phyloP scores from a whole-genome alignment of 2,113 vertebrate genomes.

The Trogon melanurus region DNA sequence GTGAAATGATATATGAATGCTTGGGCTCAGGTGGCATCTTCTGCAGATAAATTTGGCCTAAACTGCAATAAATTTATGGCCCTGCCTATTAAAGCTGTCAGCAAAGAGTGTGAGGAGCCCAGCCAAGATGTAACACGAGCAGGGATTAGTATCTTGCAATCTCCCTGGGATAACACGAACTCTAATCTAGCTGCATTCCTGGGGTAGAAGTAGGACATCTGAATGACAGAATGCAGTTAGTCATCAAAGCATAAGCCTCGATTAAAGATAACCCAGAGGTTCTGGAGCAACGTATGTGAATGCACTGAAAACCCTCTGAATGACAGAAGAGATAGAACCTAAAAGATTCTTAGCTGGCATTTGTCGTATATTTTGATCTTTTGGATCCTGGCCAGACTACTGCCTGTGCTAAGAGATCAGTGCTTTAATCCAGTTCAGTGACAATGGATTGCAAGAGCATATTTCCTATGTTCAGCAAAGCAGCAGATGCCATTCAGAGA shows the following conservation, averaged over 20 bases:
- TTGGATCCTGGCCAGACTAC: not conserved
- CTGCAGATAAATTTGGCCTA: constrained; percentile 22
- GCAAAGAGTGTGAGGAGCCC: not conserved
- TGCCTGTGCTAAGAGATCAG: not conserved
- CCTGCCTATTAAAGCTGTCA: constrained; percentile 28
- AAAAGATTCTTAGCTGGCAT: not conserved
- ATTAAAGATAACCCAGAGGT: not conserved
- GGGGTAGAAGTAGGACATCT: constrained; percentile 7
- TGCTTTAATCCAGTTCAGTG: not conserved
- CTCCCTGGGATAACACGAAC: constrained; percentile 17
- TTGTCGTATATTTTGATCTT: not conserved
- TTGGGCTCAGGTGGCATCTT: constrained; percentile 47
- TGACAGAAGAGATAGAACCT: not conserved
- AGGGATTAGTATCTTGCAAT: not conserved
- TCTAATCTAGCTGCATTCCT: constrained; percentile 31
- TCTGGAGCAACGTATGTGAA: not conserved
- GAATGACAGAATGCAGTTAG: not conserved
- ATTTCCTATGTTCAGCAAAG: not conserved
- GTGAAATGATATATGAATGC: not conserved
- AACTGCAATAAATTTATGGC: constrained; percentile 11
- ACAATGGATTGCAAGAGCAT: not conserved
- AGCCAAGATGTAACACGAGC: constrained; percentile 27
- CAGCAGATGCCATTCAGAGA: not conserved
- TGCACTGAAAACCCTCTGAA: not conserved
- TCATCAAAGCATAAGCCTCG: not conserved